These are phyloP conservation scores for Arion vulgaris DNA, from an alignment of 1,140 invertebrate genomes.

Conservation along the genomic window DNA sequence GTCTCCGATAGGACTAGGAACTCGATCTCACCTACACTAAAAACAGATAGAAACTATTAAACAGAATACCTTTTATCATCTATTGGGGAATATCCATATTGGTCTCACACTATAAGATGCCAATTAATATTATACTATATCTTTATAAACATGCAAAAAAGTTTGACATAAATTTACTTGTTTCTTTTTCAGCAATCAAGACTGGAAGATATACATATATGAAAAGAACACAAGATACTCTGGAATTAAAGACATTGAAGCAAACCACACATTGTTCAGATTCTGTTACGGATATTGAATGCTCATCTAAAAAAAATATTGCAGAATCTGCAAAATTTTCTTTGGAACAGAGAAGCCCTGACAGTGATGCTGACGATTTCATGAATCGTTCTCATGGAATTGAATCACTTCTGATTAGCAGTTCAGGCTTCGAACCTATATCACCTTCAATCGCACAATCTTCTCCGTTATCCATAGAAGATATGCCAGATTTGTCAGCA, in stretches of 20 bases:
- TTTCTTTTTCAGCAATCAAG: constrained; percentile 50
- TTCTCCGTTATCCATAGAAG: neutral
- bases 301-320: neutral
- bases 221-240: constrained; percentile 46
- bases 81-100: no score
- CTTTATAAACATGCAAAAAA: no score
- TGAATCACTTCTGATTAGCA: neutral
- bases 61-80: no score
- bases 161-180: no score
- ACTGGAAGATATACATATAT: constrained; percentile 51
- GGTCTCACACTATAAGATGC: no score
- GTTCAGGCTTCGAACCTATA: neutral
- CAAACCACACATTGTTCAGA: neutral
- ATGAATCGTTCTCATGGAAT: neutral
- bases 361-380: neutral
- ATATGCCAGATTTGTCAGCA: neutral
- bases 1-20: no score
- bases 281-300: neutral
- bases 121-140: no score
- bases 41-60: no score
- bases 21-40: no score
- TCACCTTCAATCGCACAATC: neutral
- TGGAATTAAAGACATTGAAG: constrained; percentile 41
- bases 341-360: neutral
- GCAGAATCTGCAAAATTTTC: neutral